Evolutionary conservation across 2,888 invertebrate genomes (phyloP), one percentile per base, ranked within the genome.

Genomic region (Phragmatobia fuliginosa): DNA sequence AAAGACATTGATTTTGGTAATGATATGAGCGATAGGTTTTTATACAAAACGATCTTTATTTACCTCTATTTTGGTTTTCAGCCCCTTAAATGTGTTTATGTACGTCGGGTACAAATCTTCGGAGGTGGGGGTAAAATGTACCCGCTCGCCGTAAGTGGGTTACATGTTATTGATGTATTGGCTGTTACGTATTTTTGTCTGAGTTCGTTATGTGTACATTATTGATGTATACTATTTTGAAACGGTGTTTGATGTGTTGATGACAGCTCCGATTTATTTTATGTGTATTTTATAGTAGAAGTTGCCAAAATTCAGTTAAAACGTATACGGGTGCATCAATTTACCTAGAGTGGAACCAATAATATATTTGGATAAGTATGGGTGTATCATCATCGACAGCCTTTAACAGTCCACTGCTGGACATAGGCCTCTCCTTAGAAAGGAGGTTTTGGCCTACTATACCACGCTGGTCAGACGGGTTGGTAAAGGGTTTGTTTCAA

Each of bases 91-190:
- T 75, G 75, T 75, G 76, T 80, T 82, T 82, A 76, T 78, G 71
- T 76, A 68, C 36, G 78, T 75, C 70, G 70, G 74, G 78, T 71
- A 78, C 80, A 81, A 82, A 81, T 81, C 80, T 82, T 78, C 41
- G 72, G 76, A 72, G 78, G 81, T 76, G 83, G 81, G n/a, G 83
- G 75, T 75, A 73, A 79, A 81, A 81, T 69, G 76, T 82, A 71
- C 81, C 80, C 73, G 62, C 49, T 69, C 64, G 63, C 32, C 62
- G 67, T 61, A 62, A 77, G 74, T 77, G 80, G 81, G 81, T 81
- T 77, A 80, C 41, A 64, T 80, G 80, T 70, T 82, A 76, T 77
- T 78, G 82, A 80, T 82, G 78, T 82, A 77, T 80, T 76, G 64
- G 67, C 56, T 59, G 76, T 75, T 75, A 78, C 63, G 74, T 83